Evolutionary conservation across 2,888 invertebrate genomes (phyloP).

Genomic region (Orthonychiurus folsomi): DNA sequence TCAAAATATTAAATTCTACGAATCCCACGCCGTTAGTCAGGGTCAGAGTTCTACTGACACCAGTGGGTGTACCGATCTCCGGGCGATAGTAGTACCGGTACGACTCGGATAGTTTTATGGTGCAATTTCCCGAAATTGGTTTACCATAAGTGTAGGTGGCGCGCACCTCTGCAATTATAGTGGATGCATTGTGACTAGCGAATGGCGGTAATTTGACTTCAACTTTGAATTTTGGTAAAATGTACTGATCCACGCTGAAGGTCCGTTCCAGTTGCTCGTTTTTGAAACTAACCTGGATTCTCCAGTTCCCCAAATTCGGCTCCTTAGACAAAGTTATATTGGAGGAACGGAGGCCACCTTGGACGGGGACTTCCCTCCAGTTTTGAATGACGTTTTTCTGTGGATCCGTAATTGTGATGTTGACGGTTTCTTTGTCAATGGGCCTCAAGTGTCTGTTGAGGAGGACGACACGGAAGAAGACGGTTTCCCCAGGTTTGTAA

Average conservation of each 20-base stretch:
- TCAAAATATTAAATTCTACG: constrained; percentile 19
- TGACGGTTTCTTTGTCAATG: constrained; percentile 7
- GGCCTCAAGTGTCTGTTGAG: constrained; percentile 66
- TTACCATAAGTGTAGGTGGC: constrained; percentile 56
- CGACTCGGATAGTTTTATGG: constrained; percentile 9
- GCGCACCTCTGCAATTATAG: constrained; percentile 65
- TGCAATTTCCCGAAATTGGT: constrained; percentile 16
- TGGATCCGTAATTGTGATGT: constrained; percentile 19
- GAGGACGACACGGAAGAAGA: constrained; percentile 69
- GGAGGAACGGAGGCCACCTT: constrained; percentile 62
- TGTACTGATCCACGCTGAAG: constrained; percentile 78
- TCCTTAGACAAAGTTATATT: constrained; percentile 67
- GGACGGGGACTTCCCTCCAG: constrained; percentile 58
- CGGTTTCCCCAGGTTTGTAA: constrained; percentile 74
- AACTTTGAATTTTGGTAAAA: constrained; percentile 86
- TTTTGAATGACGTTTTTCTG: constrained; percentile 69
- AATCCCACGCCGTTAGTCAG: constrained; percentile 13
- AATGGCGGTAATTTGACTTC: constrained; percentile 71
- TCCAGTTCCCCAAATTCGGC: constrained; percentile 83
- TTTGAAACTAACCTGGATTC: not conserved
- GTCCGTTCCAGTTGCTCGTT: constrained; percentile 55
- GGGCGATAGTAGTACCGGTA: constrained; percentile 1
- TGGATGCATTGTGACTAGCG: constrained; percentile 67
- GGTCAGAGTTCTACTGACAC: not conserved
- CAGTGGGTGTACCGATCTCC: not conserved